Evolutionary conservation across 2,797 vertebrate species (phyloP), one percentile per base, ranked within the genome.

Genomic region (Botia almorhae): DNA sequence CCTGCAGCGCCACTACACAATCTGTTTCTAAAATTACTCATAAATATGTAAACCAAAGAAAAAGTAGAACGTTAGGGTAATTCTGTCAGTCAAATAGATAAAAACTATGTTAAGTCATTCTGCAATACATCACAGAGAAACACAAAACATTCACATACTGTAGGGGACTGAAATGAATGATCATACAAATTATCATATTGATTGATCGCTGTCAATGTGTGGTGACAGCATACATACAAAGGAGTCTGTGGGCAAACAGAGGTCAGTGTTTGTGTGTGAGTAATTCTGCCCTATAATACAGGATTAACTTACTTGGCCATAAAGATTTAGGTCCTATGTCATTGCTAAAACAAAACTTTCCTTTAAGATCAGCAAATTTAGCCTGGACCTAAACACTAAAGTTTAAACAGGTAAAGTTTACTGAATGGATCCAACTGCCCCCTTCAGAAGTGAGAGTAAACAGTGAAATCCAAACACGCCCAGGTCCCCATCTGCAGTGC

Each of bases 281-380:
- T 75, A 72, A 81, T 72, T 81, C 73, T 76, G 68, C 65, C 21
- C 69, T 56, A 36, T 77, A 81, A 80, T 81, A 75, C 82, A 73
- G 78, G 77, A 83, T 83, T 83, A 80, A 76, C 39, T 64, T 78
- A 71, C 16, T 70, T 69, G 65, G 51, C 39, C 56, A 72, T 46
- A 29, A 46, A 80, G 56, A 53, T 71, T 69, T 39, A 26, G 64
- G 19, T 71, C 46, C 26, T 21, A 36, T 8, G 65, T 68, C 26
- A 2, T 26, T 8, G 19, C 43, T 68, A 8, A 72, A 82, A 82
- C 69, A 19, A 65, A 81, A 71, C 64, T 76, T 63, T 61, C 48
- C n/a, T 8, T 64, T 67, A 21, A 58, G 43, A 80, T 53, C 67
- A 81, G 56, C 74, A 43, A 56, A 55, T 67, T 58, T 48, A 78